Base-by-base conservation (phyloP, 2,888 invertebrate species). In the Ptychoptera albimana region DNA sequence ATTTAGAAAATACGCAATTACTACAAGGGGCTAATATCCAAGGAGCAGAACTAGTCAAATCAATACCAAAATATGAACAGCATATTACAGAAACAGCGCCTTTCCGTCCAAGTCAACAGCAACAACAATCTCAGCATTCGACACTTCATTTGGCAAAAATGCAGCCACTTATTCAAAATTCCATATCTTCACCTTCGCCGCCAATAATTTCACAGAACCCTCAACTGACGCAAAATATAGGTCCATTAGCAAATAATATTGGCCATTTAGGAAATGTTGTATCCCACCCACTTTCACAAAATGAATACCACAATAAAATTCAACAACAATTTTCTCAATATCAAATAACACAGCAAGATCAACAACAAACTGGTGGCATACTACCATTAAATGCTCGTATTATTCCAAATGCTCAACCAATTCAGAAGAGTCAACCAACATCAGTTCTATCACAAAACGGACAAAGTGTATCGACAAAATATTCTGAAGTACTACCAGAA, bases 61-160 rank as follows among this genome's bases (percentile, higher is more conserved):
- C 86, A 13, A 75, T 86, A 46, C 78, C 86, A 7, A 83, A 82
- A 65, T 77, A 75, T 51, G 86, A 87, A 61, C 83, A 85, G 52
- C 86, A 86, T 53, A 73, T 79, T 49, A 74, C 79, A 11, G 69
- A 75, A n/a, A 64, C 67, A 53, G 66, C 63, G 38, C 59, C 67
- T 42, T 60, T 61, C 39, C 50, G 54, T 42, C 55, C 61, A 55
- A 16, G 45, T 4, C 48, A 50, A 39, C 44, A 48, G 39, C 50
- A 35, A 5, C 39, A 42, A 9, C 37, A 32, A 9, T 41, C 49
- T 29, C 35, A 51, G 49, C 44, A 53, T 31, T 43, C 42, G 9
- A 44, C 48, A 31, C 35, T 51, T 49, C 44, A 53, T 31, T 43
- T 44, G 9, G 43, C 48, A 34, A 48, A 46, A 13, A 41, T 43